Conservation (phyloP, 2,113 vertebrate species). For the Ptilonorhynchus violaceus region DNA sequence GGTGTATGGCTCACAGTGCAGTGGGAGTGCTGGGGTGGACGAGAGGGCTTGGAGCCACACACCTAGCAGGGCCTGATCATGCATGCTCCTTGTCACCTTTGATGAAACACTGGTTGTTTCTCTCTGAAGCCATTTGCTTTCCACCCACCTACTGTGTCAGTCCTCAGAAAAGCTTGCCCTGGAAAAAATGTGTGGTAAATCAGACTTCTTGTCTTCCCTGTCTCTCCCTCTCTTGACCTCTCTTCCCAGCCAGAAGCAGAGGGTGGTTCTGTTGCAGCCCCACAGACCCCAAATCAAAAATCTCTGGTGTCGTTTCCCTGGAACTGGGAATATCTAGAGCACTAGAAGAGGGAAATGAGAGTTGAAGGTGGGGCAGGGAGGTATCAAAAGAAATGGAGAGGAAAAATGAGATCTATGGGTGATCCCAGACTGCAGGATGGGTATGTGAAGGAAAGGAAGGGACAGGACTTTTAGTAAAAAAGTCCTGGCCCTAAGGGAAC, state of each 20-base stretch:
- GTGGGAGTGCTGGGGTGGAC: not conserved
- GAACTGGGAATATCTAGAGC: not conserved
- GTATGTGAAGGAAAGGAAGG: not conserved
- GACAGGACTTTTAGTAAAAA: not conserved
- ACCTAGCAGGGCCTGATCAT: not conserved
- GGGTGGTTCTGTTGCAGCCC: not conserved
- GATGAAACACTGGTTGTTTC: not conserved
- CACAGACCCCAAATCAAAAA: not conserved
- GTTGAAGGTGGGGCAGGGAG: not conserved
- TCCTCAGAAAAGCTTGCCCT: not conserved
- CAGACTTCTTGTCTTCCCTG: not conserved
- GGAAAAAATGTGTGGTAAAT: not conserved
- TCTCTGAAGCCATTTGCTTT: not conserved
- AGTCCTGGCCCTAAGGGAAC: not conserved
- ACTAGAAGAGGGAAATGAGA: not conserved
- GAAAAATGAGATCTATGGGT: not conserved
- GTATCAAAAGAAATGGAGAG: not conserved
- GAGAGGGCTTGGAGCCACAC: not conserved
- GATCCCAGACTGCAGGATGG: not conserved
- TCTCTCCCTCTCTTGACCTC: not conserved
- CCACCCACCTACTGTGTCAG: not conserved
- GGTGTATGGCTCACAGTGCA: not conserved
- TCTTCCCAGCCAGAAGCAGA: not conserved
- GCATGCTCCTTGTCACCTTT: not conserved
- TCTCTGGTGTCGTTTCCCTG: not conserved